Percentiles rank a stretch among this genome's conserved stretches.
phyloP scores from a whole-genome alignment of 2,888 invertebrate species.

The Biston betularia region DNA sequence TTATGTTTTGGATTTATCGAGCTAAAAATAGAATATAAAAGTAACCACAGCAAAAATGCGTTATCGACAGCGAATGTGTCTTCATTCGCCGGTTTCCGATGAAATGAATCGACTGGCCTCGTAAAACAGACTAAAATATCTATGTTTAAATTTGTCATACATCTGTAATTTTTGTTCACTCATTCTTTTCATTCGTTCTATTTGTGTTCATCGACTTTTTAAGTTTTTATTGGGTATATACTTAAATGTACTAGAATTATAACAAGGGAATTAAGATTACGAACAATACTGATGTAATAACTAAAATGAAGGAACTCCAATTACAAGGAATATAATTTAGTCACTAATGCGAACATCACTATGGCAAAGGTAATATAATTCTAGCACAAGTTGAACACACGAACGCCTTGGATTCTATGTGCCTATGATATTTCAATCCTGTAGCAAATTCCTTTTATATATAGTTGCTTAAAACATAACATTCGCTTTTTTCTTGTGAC shows the following conservation, averaged over 20 bases:
- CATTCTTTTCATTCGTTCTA: conserved; percentile 17
- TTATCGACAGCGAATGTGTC: too few species aligned
- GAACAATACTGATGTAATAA: too few species aligned
- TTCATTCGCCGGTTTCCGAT: too few species aligned
- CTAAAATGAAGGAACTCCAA: neutral
- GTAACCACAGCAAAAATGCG: too few species aligned
- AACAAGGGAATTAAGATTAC: too few species aligned
- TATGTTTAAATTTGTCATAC: too few species aligned
- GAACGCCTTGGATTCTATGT: conserved; percentile 19
- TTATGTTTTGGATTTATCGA: too few species aligned
- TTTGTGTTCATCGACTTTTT: conserved; percentile 30
- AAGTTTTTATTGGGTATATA: too few species aligned
- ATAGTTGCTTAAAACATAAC: neutral
- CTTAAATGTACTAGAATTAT: too few species aligned
- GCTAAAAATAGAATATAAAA: too few species aligned
- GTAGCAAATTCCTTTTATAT: neutral
- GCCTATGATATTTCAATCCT: neutral
- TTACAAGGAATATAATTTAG: neutral
- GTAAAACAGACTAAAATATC: too few species aligned
- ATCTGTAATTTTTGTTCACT: neutral
- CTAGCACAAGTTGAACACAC: neutral
- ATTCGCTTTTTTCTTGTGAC: neutral
- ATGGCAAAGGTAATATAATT: conserved; percentile 26
- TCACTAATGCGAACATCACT: neutral
- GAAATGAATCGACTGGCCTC: too few species aligned